Conservation (phyloP, 2,797 vertebrate genomes). For the Epinephelus coioides region DNA sequence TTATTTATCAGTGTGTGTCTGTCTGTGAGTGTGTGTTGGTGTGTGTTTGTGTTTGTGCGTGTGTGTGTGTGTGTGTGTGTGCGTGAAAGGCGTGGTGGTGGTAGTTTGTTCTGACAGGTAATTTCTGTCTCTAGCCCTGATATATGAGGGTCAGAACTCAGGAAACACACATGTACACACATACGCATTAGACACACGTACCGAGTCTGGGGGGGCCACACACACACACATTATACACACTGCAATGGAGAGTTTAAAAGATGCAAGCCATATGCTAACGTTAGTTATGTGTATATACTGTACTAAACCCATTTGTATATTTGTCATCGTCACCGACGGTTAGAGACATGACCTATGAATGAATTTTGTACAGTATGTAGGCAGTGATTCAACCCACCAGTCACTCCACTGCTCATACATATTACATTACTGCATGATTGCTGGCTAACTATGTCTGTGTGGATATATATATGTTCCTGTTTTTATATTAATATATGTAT, state of each 20-base stretch:
- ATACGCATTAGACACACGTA: slow-evolving; percentile 26
- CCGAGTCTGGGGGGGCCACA: slow-evolving; percentile 21
- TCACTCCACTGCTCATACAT: slow-evolving; percentile 33
- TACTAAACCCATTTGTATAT: too few relatives aligned
- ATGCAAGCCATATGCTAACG: neutral
- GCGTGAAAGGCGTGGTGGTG: slow-evolving; percentile 21
- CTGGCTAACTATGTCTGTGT: neutral
- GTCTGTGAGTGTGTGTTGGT: slow-evolving; percentile 4
- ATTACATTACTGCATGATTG: slow-evolving; percentile 12
- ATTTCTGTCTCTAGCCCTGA: slow-evolving; percentile 71
- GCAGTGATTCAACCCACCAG: slow-evolving; percentile 23
- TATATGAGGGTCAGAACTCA: slow-evolving; percentile 63
- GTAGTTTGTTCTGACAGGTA: slow-evolving; percentile 76
- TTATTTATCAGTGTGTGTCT: slow-evolving; percentile 72
- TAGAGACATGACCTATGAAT: neutral
- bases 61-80: neutral
- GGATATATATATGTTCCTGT: slow-evolving; percentile 5
- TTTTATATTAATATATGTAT: neutral
- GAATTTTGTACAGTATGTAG: neutral
- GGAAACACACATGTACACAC: slow-evolving; percentile 21
- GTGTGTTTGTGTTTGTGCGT: slow-evolving; percentile 3
- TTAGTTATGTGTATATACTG: too few relatives aligned
- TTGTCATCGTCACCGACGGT: neutral
- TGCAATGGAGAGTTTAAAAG: neutral
- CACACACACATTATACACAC: neutral